Conservation (phyloP, 2,797 vertebrate species). For the Ceyx erithaca region DNA sequence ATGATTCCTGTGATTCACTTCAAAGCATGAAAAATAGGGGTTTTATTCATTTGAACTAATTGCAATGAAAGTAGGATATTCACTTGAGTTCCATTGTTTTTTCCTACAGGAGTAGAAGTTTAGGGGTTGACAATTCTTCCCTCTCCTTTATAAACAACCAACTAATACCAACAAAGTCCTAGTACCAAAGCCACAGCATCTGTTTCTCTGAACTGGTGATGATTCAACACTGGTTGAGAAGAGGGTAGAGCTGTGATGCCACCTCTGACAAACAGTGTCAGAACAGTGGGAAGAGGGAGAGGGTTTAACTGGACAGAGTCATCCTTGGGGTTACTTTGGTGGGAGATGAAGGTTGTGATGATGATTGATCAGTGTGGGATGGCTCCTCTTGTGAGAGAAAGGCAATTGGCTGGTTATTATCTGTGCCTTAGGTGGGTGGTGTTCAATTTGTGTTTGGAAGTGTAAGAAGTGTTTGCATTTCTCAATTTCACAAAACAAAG, state of each 20-base stretch:
- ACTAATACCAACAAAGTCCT: not conserved
- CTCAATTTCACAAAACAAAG: not conserved
- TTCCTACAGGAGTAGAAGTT: not conserved
- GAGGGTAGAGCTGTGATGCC: not conserved
- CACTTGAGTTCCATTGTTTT: not conserved
- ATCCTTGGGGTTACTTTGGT: not conserved
- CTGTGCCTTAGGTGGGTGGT: not conserved
- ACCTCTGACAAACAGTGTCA: not conserved
- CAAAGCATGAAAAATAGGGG: not conserved
- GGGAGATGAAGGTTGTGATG: not conserved
- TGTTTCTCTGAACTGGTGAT: not conserved
- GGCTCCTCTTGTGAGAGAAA: not conserved
- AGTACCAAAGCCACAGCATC: rapidly evolving
- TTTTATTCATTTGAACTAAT: not conserved
- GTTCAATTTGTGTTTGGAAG: not conserved
- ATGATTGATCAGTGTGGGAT: not conserved
- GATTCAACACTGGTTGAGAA: not conserved
- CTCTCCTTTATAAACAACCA: not conserved
- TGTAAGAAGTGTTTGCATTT: not conserved
- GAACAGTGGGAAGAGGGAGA: not conserved
- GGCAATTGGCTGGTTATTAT: not conserved
- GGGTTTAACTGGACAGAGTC: not conserved
- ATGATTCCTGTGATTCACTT: not conserved
- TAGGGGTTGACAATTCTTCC: not conserved
- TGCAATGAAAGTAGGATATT: not conserved